A percentile compares a stretch with the other conserved stretches of the same genome.
These are phyloP conservation scores for Chroicocephalus ridibundus DNA, from an alignment of 2,113 vertebrate genomes.

Conservation along the genomic window DNA sequence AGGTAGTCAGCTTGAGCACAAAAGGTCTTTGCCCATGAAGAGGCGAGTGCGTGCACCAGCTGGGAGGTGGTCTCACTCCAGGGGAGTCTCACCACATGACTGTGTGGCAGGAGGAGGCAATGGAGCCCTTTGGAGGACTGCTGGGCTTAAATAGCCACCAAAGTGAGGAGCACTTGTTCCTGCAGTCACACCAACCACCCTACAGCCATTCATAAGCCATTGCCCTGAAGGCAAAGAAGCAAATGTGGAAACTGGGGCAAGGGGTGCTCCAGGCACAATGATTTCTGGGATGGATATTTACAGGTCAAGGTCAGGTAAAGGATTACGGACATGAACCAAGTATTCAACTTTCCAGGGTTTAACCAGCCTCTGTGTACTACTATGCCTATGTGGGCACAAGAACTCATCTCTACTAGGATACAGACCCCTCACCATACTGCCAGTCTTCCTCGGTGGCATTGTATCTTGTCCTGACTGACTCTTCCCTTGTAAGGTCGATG, in stretches of 20 bases:
- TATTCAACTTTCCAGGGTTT: background rate
- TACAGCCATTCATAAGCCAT: background rate
- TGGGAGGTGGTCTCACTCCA: background rate
- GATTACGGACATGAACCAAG: background rate
- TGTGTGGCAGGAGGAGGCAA: background rate
- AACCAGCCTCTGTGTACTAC: background rate
- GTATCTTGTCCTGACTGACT: background rate
- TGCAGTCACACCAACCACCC: background rate
- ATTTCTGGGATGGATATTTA: background rate
- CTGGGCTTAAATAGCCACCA: background rate
- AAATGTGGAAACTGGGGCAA: background rate
- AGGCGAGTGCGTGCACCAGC: background rate
- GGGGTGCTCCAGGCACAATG: background rate
- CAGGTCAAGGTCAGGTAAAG: background rate
- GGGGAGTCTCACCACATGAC: background rate
- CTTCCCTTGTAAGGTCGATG: background rate
- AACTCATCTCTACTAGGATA: background rate
- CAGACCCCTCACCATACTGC: background rate
- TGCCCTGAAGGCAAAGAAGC: background rate
- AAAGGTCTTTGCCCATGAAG: background rate
- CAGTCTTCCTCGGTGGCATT: background rate
- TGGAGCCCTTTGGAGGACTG: background rate
- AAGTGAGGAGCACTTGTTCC: background rate
- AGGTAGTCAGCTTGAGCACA: background rate
- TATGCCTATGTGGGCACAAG: background rate